Percentiles rank a stretch among this genome's conserved stretches.
phyloP scores from a whole-genome alignment of 2,113 vertebrate species.

The Limnothrissa miodon region DNA sequence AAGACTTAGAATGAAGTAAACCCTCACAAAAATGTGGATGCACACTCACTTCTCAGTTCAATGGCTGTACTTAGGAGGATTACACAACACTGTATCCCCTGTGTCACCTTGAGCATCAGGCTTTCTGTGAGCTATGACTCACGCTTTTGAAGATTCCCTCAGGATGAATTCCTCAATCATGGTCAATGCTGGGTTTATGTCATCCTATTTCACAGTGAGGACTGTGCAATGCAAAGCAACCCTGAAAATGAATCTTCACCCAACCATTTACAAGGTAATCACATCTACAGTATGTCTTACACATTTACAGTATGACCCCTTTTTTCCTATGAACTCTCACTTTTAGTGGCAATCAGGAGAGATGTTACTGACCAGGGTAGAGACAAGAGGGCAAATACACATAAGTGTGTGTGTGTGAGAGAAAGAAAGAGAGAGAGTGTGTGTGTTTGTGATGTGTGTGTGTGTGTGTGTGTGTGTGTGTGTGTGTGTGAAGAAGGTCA shows the following conservation, averaged over 20 bases:
- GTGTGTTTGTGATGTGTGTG: slow-evolving; percentile 4
- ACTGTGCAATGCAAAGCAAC: neutral
- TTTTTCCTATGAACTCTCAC: neutral
- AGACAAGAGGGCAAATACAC: neutral
- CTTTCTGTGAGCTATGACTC: neutral
- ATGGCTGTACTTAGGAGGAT: slow-evolving; percentile 19
- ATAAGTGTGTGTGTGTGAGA: neutral
- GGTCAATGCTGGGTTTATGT: neutral
- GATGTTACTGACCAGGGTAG: neutral
- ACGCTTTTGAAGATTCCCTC: neutral
- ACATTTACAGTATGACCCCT: neutral
- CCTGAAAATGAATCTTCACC: neutral
- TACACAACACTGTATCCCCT: neutral
- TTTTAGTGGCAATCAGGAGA: neutral
- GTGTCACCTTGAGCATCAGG: neutral
- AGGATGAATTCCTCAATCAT: neutral
- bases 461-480: neutral
- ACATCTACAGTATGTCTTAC: neutral
- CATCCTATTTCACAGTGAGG: neutral
- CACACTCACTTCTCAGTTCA: neutral
- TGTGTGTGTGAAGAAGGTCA: slow-evolving; percentile 7
- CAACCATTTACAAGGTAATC: neutral
- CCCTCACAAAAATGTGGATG: slow-evolving; percentile 25
- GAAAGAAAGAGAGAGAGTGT: too few species aligned
- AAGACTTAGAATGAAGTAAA: slow-evolving; percentile 49